A percentile compares a stretch with the other conserved stretches of the same genome.
Evolutionary conservation across 2,888 invertebrate genomes (phyloP).

Genomic region (Tipula lateralis): DNA sequence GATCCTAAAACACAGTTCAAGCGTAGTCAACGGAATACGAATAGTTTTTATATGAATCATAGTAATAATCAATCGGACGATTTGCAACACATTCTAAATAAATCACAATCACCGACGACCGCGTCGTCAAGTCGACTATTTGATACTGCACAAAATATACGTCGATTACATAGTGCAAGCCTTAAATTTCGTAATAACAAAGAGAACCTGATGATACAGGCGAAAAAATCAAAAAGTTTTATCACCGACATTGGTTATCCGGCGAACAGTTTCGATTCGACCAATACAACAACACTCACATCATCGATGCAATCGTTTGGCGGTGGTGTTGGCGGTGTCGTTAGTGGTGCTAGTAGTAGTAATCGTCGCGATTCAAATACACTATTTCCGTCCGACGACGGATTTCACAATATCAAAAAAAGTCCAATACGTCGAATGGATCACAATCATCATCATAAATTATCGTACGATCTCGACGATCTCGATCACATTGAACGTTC

Average conservation of each 20-base stretch:
- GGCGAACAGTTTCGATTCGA: constrained; percentile 21
- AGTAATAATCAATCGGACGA: constrained; percentile 27
- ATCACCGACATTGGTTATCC: constrained; percentile 41
- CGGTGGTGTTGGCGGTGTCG: background rate
- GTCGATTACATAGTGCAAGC: constrained; percentile 48
- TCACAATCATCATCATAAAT: background rate
- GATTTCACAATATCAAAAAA: constrained; percentile 42
- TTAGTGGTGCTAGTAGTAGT: constrained; percentile 35
- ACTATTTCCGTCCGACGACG: constrained; percentile 43
- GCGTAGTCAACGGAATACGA: constrained; percentile 46
- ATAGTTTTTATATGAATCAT: constrained; percentile 46
- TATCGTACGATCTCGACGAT: constrained; percentile 46
- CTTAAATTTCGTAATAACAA: constrained; percentile 47
- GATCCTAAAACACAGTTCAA: constrained; percentile 41
- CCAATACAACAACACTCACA: constrained; percentile 38
- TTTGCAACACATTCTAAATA: constrained; percentile 21
- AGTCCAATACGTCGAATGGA: constrained; percentile 40
- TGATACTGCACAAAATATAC: constrained; percentile 43
- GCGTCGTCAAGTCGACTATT: constrained; percentile 42
- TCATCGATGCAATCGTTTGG: constrained; percentile 39
- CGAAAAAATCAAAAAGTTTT: constrained; percentile 50
- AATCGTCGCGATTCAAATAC: constrained; percentile 42
- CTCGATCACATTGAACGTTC: constrained; percentile 35
- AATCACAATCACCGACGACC: background rate
- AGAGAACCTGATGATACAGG: constrained; percentile 42